Conservation (phyloP, 2,888 invertebrate genomes). For the Helleia helle region DNA sequence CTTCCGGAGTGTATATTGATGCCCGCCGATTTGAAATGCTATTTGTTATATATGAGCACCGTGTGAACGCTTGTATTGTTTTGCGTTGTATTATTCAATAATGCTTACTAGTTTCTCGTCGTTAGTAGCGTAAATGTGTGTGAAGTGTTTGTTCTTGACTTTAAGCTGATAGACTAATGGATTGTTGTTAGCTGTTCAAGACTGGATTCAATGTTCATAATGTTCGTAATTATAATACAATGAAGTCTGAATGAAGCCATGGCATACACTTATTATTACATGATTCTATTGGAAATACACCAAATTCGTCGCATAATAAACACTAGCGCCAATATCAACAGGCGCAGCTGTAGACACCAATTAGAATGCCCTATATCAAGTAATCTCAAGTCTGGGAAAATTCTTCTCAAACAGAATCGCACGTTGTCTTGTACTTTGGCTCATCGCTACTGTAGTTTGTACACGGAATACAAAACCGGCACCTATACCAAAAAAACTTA, state of each 20-base stretch:
- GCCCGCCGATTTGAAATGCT: conserved; percentile 7
- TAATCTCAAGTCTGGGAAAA: too few relatives aligned
- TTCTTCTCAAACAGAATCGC: too few relatives aligned
- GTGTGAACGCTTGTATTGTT: neutral
- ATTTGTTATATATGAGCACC: neutral
- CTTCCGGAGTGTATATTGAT: neutral
- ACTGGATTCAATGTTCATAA: too few relatives aligned
- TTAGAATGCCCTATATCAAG: too few relatives aligned
- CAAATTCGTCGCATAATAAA: too few relatives aligned
- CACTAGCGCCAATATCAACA: too few relatives aligned
- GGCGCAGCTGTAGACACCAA: too few relatives aligned
- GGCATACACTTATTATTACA: too few relatives aligned
- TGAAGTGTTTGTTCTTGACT: neutral
- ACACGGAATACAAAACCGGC: neutral
- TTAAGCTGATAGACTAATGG: neutral
- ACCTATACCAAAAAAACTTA: neutral
- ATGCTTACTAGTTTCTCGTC: conserved; percentile 1
- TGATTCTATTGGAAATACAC: too few relatives aligned
- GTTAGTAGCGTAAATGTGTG: conserved; percentile 5
- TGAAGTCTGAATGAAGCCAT: too few relatives aligned
- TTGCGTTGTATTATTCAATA: conserved; percentile 3
- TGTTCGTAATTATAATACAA: too few relatives aligned
- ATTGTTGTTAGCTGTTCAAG: too few relatives aligned
- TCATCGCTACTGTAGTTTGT: neutral
- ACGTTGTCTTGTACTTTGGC: neutral